A percentile compares a stretch with the other conserved stretches of the same genome.
phyloP scores from a whole-genome alignment of 2,113 vertebrate species.

The Podocnemis expansa region DNA sequence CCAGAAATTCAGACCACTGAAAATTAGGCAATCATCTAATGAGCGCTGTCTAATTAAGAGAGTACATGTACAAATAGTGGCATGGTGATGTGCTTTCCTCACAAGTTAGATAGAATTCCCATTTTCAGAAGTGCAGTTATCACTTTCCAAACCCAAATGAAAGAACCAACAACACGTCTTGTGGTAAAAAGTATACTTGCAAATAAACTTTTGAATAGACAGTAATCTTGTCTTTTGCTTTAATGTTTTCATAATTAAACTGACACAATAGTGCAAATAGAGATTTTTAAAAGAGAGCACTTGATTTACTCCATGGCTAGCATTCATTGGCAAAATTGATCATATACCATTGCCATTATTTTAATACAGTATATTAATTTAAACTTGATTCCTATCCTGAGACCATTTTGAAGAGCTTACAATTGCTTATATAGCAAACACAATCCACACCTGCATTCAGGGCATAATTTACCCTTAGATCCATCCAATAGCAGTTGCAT shows the following conservation, averaged over 20 bases:
- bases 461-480: not conserved
- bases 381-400: not conserved
- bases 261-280: not conserved
- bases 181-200: not conserved
- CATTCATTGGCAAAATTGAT: not conserved
- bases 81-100: constrained; percentile 16
- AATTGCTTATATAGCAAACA: not conserved
- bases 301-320: not conserved
- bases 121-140: not conserved
- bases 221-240: not conserved
- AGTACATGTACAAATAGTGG: not conserved
- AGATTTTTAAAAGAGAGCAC: not conserved
- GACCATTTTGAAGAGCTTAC: not conserved
- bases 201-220: not conserved
- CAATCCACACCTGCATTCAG: not conserved
- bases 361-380: not conserved
- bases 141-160: not conserved
- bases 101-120: not conserved
- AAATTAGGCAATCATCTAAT: not conserved
- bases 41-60: constrained; percentile 14
- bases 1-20: not conserved
- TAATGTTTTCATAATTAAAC: not conserved
- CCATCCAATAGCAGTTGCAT: not conserved
- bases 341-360: not conserved
- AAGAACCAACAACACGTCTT: not conserved